Conservation (phyloP, 2,888 invertebrate genomes). For the Euspilapteryx auroguttella region DNA sequence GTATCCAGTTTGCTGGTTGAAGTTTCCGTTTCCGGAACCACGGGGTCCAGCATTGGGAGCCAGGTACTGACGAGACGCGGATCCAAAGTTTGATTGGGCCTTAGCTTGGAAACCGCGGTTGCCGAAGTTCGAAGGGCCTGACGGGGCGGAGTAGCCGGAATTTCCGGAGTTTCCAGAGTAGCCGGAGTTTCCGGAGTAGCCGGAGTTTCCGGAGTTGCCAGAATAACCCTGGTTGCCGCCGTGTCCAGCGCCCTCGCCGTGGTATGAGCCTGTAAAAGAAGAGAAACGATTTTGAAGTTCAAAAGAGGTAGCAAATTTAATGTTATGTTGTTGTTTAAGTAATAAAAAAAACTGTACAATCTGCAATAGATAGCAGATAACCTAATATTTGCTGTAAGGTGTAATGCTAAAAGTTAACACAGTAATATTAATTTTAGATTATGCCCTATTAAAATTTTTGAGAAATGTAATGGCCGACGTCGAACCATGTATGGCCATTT, state of each 20-base stretch:
- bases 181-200: not conserved
- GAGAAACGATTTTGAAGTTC: slow-evolving; percentile 1
- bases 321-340: too few species aligned
- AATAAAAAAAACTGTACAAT: slow-evolving; percentile 8
- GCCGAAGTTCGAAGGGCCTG: too few species aligned
- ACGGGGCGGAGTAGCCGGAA: slow-evolving; percentile 15
- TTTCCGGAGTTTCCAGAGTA: slow-evolving; percentile 6
- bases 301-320: too few species aligned
- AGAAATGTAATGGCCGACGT: too few species aligned
- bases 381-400: too few species aligned
- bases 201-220: slow-evolving; percentile 1
- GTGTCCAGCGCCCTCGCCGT: slow-evolving; percentile 30
- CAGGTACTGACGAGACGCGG: slow-evolving; percentile 43
- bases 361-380: too few species aligned
- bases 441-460: too few species aligned
- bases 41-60: slow-evolving; percentile 36
- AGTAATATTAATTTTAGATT: too few species aligned
- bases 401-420: too few species aligned
- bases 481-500: too few species aligned
- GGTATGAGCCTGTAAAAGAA: slow-evolving; percentile 34
- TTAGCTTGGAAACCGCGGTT: too few species aligned
- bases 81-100: slow-evolving; percentile 16
- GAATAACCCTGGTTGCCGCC: slow-evolving; percentile 9
- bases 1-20: slow-evolving; percentile 47
- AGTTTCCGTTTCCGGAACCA: slow-evolving; percentile 41